Evolutionary conservation across 2,113 vertebrate species (phyloP).

Genomic region (Ictalurus punctatus): DNA sequence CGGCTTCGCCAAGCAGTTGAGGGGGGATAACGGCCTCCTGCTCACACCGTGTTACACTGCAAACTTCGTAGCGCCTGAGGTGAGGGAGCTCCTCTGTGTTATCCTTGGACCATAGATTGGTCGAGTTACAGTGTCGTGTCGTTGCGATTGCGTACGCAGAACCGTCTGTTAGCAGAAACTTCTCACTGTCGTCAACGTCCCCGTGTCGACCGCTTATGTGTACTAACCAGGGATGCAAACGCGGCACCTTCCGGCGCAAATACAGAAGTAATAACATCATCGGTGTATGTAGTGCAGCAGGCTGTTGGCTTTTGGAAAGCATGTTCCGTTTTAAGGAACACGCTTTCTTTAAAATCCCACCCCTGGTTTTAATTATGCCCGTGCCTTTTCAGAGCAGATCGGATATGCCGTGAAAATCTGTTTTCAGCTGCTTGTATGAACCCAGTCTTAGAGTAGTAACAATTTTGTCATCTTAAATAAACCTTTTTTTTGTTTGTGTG

Average conservation of each 20-base stretch:
- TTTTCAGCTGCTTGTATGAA: not conserved
- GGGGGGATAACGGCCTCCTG: constrained; percentile 92
- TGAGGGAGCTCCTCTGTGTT: constrained; percentile 57
- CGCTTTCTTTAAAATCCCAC: not conserved
- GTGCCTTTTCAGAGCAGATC: not conserved
- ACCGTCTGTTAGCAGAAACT: not conserved
- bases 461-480: not conserved
- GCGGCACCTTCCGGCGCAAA: too few species aligned
- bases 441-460: not conserved
- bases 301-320: not conserved
- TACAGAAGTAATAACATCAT: too few species aligned
- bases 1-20: constrained; percentile 94
- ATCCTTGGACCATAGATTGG: not conserved
- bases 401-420: not conserved
- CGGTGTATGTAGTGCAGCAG: not conserved
- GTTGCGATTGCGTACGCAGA: not conserved
- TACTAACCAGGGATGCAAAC: not conserved
- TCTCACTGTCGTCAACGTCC: not conserved
- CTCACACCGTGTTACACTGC: constrained; percentile 96
- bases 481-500: constrained; percentile 11
- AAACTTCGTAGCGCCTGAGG: constrained; percentile 98
- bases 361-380: not conserved
- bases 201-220: not conserved
- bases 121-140: not conserved
- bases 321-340: not conserved